Evolutionary conservation across 1,140 invertebrate species (phyloP).

Genomic region (Neoseiulus cucumeris): DNA sequence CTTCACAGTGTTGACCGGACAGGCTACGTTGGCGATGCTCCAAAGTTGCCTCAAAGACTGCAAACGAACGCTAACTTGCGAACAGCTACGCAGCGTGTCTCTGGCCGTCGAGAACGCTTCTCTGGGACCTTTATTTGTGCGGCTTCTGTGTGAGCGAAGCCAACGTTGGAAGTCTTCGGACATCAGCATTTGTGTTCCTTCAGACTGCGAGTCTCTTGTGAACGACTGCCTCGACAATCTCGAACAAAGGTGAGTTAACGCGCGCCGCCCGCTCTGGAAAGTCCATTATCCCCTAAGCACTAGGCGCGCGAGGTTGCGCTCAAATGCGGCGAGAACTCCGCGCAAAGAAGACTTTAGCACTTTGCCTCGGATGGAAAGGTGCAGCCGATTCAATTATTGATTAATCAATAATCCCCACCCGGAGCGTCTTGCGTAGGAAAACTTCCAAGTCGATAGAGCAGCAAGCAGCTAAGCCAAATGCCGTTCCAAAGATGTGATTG

Average conservation of each 20-base stretch:
- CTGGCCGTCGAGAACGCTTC: background rate
- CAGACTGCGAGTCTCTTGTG: background rate
- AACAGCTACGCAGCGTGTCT: background rate
- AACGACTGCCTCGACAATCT: conserved; percentile 6
- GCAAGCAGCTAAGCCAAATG: no score
- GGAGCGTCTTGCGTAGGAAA: background rate
- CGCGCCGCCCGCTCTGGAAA: no score
- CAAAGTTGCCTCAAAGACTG: conserved; percentile 6
- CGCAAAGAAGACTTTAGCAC: no score
- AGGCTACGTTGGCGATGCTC: background rate
- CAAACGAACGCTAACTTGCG: background rate
- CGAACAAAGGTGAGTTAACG: background rate
- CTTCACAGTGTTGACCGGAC: background rate
- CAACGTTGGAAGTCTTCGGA: conserved; percentile 2
- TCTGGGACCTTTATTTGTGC: background rate
- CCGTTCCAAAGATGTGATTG: no score
- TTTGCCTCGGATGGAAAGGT: no score
- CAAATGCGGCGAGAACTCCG: no score
- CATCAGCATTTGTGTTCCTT: background rate
- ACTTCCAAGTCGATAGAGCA: no score
- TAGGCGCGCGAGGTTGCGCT: no score
- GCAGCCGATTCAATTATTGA: no score
- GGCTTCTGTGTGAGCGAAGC: conserved; percentile 7
- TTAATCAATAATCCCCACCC: no score
- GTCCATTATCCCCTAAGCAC: no score